phyloP scores from a whole-genome alignment of 2,888 invertebrate species.

The Amiota minor region DNA sequence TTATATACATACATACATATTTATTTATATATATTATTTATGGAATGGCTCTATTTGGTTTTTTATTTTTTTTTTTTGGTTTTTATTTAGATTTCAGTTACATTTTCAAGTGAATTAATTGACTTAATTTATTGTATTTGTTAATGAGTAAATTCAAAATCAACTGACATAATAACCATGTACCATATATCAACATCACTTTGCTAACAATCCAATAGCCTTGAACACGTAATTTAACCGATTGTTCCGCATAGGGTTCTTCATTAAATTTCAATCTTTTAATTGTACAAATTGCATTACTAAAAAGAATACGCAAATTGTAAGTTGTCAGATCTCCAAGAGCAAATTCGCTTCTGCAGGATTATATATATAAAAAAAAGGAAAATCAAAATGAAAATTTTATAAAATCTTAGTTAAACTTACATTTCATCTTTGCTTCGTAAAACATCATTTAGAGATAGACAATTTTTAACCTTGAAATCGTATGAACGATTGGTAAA shows the following conservation, averaged over 20 bases:
- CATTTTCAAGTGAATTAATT: too few species aligned
- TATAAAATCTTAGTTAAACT: not conserved
- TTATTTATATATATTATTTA: too few species aligned
- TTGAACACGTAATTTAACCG: not conserved
- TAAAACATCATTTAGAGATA: not conserved
- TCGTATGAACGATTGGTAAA: not conserved
- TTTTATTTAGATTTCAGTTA: too few species aligned
- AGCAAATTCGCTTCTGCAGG: not conserved
- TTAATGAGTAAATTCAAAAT: too few species aligned
- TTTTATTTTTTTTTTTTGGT: too few species aligned
- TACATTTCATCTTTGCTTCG: not conserved
- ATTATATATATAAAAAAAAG: too few species aligned
- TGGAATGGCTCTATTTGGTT: too few species aligned
- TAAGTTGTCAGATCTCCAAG: not conserved
- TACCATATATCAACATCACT: too few species aligned
- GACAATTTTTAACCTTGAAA: not conserved
- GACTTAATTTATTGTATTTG: too few species aligned
- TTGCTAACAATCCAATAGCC: too few species aligned
- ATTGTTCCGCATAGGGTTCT: not conserved
- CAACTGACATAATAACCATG: too few species aligned
- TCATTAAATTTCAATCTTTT: not conserved
- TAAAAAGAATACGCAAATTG: not conserved
- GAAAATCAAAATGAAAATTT: not conserved
- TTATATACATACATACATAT: too few species aligned
- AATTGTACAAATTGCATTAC: not conserved